Evolutionary conservation across 2,797 vertebrate species (phyloP).

Genomic region (Odontamblyopus lacepedii): DNA sequence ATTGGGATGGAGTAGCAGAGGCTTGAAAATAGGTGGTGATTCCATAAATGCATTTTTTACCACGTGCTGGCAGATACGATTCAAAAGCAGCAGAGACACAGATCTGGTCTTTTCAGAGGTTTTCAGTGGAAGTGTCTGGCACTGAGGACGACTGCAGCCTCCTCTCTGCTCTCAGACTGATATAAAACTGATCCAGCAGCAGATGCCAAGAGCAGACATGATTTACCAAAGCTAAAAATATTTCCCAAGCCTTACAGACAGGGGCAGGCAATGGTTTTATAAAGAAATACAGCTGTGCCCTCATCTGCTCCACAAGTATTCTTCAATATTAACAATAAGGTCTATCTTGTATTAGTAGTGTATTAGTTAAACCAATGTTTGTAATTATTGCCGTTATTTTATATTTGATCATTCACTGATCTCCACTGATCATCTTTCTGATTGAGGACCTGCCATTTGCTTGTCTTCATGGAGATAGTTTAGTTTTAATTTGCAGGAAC

Average conservation of each 20-base stretch:
- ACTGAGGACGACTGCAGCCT: slow-evolving; percentile 30
- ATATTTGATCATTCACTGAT: too few relatives aligned
- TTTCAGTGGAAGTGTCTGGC: slow-evolving; percentile 38
- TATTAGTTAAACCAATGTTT: too few relatives aligned
- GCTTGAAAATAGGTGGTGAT: slow-evolving; percentile 31
- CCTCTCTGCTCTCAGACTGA: slow-evolving; percentile 43
- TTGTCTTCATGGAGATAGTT: too few relatives aligned
- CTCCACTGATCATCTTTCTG: too few relatives aligned
- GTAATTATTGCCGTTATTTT: too few relatives aligned
- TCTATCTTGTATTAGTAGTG: background rate
- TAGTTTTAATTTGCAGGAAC: too few relatives aligned
- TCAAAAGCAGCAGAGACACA: slow-evolving; percentile 34
- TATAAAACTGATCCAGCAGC: slow-evolving; percentile 36
- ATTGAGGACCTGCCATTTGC: too few relatives aligned
- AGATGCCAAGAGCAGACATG: slow-evolving; percentile 31
- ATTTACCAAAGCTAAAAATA: slow-evolving; percentile 43
- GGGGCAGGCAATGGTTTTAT: slow-evolving; percentile 28
- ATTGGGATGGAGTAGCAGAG: slow-evolving; percentile 24
- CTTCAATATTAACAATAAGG: background rate
- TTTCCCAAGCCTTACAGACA: slow-evolving; percentile 27
- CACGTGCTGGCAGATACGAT: slow-evolving; percentile 33
- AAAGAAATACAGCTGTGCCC: background rate
- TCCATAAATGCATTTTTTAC: slow-evolving; percentile 39
- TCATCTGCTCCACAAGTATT: background rate
- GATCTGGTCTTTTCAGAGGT: slow-evolving; percentile 40